These are phyloP conservation scores for Augiades crinisus DNA, from an alignment of 2,888 invertebrate genomes.

Conservation along the genomic window DNA sequence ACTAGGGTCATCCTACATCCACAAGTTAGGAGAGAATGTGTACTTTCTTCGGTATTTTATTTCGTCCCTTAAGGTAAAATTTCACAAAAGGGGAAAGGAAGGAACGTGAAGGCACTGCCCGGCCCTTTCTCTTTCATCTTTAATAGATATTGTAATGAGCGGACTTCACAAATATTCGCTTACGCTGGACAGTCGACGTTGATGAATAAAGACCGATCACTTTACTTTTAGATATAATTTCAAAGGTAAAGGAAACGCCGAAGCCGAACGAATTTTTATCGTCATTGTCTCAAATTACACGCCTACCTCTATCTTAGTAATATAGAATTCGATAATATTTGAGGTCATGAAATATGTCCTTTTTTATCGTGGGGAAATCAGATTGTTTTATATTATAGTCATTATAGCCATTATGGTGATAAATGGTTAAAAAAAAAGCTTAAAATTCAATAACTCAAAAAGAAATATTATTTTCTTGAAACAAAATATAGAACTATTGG, in stretches of 20 bases:
- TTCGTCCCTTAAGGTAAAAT: slow-evolving; percentile 5
- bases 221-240: slow-evolving; percentile 16
- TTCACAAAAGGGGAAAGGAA: slow-evolving; percentile 1
- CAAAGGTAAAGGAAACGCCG: slow-evolving; percentile 4
- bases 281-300: too few species aligned
- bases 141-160: slow-evolving; percentile 24
- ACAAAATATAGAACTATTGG: too few species aligned
- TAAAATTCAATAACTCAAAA: too few species aligned
- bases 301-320: too few species aligned
- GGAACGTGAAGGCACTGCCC: slow-evolving; percentile 5
- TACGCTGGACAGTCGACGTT: slow-evolving; percentile 14
- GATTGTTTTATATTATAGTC: too few species aligned
- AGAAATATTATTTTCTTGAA: too few species aligned
- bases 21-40: not conserved
- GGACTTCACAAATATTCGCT: slow-evolving; percentile 23
- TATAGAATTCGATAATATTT: too few species aligned
- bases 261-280: too few species aligned
- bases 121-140: slow-evolving; percentile 19
- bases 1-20: not conserved
- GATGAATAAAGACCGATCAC: slow-evolving; percentile 14
- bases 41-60: slow-evolving; percentile 2
- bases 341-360: too few species aligned
- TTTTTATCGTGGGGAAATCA: too few species aligned
- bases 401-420: too few species aligned
- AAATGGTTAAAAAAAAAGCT: too few species aligned